These are phyloP conservation scores for Caretta caretta DNA, from an alignment of 2,113 vertebrate species.

Conservation along the genomic window DNA sequence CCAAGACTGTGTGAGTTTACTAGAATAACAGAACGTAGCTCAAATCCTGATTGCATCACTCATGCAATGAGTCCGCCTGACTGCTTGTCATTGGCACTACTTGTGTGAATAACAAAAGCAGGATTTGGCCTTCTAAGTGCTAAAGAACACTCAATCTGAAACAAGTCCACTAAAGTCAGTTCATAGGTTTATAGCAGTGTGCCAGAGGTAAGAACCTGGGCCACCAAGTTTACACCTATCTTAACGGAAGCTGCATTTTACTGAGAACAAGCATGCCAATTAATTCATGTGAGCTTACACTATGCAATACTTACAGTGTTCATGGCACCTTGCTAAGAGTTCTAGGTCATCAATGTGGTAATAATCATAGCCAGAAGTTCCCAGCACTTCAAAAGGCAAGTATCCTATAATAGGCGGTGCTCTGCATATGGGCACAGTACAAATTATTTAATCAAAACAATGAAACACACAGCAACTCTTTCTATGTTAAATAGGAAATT, in stretches of 20 bases:
- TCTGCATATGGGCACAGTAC: constrained; percentile 53
- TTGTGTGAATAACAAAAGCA: not conserved
- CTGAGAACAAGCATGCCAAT: not conserved
- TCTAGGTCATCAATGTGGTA: constrained; percentile 88
- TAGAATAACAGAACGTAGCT: not conserved
- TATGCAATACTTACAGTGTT: constrained; percentile 80
- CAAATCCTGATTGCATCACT: constrained; percentile 9
- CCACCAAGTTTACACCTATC: not conserved
- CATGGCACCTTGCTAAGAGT: constrained; percentile 84
- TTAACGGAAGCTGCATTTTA: not conserved
- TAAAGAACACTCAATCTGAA: not conserved
- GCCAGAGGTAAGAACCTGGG: not conserved
- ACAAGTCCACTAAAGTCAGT: not conserved
- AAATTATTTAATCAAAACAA: not conserved
- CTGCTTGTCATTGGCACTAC: not conserved
- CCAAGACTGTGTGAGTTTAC: not conserved
- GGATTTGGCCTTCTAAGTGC: not conserved
- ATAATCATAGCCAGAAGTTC: constrained; percentile 88
- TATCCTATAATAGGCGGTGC: constrained; percentile 88
- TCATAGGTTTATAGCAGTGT: not conserved
- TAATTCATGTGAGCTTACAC: not conserved
- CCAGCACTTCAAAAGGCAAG: constrained; percentile 88
- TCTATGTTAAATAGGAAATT: not conserved
- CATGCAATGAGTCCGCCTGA: not conserved
- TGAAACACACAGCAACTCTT: not conserved